Evolutionary conservation across 2,113 vertebrate genomes (phyloP).

Genomic region (Ornithorhynchus anatinus): DNA sequence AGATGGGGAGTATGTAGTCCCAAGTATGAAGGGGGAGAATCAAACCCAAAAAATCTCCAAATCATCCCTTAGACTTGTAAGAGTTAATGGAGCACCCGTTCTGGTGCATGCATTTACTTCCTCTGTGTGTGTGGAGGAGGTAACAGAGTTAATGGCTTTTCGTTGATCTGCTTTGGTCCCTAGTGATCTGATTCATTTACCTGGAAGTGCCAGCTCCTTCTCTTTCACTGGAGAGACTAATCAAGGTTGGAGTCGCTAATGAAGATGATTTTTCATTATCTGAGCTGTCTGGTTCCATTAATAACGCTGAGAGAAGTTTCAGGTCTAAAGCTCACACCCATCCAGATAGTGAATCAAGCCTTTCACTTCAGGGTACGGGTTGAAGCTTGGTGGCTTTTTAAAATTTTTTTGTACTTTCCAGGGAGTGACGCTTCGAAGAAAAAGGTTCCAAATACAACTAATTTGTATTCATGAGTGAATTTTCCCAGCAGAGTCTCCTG

Average conservation of each 20-base stretch:
- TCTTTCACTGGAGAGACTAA: neutral
- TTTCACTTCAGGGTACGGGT: neutral
- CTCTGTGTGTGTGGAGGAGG: no score
- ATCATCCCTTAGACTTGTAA: no score
- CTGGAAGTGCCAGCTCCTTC: neutral
- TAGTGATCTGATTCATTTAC: neutral
- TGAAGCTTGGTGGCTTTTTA: neutral
- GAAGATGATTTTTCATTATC: neutral
- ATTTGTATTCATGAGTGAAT: neutral
- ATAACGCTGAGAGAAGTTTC: neutral
- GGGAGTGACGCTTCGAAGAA: neutral
- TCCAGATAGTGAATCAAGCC: neutral
- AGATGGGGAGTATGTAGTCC: no score
- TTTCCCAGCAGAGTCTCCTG: neutral
- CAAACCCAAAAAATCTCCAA: no score
- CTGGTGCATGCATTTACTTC: no score
- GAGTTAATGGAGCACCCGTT: no score
- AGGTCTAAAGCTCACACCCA: neutral
- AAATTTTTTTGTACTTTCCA: neutral
- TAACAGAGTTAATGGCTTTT: neutral
- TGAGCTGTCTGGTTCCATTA: neutral
- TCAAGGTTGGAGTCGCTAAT: neutral
- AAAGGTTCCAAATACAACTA: neutral
- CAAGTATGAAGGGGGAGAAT: no score
- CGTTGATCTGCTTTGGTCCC: neutral